phyloP scores from a whole-genome alignment of 1,140 invertebrate genomes.

The Drosophila nigrodunni region DNA sequence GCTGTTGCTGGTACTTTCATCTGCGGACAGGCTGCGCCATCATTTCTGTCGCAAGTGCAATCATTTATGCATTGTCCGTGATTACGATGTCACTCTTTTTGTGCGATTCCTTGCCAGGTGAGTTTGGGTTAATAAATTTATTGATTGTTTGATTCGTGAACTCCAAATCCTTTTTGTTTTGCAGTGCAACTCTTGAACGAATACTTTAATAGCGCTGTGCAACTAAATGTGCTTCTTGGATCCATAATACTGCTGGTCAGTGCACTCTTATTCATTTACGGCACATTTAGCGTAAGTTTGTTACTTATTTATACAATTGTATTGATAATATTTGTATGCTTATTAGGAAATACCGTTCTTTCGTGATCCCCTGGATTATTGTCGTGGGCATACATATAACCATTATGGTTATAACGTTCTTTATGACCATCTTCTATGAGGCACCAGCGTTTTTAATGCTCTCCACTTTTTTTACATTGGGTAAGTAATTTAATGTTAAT shows the following conservation, averaged over 20 bases:
- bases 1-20: background rate
- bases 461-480: background rate
- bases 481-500: conserved; percentile 13
- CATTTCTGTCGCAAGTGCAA: background rate
- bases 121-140: background rate
- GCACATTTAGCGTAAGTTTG: background rate
- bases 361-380: conserved; percentile 27
- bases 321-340: background rate
- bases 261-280: background rate
- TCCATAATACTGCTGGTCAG: background rate
- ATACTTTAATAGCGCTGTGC: conserved; percentile 2
- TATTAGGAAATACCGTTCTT: conserved; percentile 17
- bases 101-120: background rate
- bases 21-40: background rate
- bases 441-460: background rate
- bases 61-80: background rate
- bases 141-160: no score
- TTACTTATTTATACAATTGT: background rate
- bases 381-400: conserved; percentile 5
- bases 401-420: background rate
- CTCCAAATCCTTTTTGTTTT: no score
- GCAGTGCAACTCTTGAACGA: conserved; percentile 1
- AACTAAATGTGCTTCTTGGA: background rate
- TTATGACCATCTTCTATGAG: background rate
- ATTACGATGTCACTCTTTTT: background rate